Evolutionary conservation across 2,888 invertebrate species (phyloP).

Genomic region (Lumbricus terrestris): DNA sequence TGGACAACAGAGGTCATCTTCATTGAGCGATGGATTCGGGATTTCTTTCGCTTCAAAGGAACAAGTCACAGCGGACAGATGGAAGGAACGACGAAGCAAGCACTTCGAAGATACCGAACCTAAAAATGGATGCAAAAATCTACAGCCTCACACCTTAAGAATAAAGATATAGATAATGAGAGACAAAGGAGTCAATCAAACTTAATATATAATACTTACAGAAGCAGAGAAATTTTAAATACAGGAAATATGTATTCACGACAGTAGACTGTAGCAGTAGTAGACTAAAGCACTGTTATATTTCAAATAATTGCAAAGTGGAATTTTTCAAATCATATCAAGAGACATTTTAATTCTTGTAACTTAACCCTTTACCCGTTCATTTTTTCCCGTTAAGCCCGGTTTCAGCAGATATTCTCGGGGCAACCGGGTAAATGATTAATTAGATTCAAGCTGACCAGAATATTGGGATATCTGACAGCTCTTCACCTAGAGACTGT

Average conservation of each 20-base stretch:
- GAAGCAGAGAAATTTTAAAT: background rate
- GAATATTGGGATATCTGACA: background rate
- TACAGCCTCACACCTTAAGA: background rate
- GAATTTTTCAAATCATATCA: background rate
- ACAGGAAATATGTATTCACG: background rate
- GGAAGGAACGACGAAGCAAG: conserved; percentile 62
- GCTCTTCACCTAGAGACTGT: no score
- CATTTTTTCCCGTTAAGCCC: no score
- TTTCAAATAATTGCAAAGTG: background rate
- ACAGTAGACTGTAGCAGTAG: background rate
- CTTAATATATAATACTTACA: no score
- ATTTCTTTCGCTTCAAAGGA: conserved; percentile 78
- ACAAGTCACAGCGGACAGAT: conserved; percentile 80
- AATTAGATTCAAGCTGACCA: background rate
- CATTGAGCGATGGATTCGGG: conserved; percentile 69
- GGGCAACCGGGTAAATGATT: no score
- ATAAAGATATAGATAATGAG: background rate
- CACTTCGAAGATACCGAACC: conserved; percentile 12
- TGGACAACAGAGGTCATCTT: conserved; percentile 17
- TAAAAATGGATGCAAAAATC: background rate
- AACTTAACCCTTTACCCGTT: no score
- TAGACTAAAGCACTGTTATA: background rate
- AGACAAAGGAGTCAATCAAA: background rate
- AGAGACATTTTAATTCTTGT: background rate
- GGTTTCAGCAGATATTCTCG: no score